Percentiles rank a stretch among this genome's conserved stretches.
phyloP scores from a whole-genome alignment of 1,140 invertebrate species.

The Neodiprion pinetum region DNA sequence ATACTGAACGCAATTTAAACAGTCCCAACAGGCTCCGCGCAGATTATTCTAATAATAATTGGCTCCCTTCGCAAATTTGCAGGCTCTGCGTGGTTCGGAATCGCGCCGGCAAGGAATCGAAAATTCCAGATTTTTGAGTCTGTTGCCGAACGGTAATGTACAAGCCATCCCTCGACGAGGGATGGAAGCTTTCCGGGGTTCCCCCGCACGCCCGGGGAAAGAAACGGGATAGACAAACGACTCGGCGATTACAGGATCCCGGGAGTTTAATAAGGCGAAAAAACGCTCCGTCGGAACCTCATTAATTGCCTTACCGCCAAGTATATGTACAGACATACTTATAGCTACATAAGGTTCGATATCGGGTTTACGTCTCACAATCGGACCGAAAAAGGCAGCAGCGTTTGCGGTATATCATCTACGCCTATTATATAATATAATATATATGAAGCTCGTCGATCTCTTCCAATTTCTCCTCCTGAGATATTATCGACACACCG shows the following conservation, averaged over 20 bases:
- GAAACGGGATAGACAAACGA: neutral
- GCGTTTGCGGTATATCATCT: too few relatives aligned
- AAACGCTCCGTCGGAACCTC: neutral
- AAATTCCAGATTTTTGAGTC: constrained; percentile 34
- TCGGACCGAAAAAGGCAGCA: too few relatives aligned
- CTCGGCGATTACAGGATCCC: neutral
- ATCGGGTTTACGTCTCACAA: too few relatives aligned
- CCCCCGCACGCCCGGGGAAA: neutral
- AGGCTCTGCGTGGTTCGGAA: constrained; percentile 15
- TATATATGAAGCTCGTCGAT: too few relatives aligned
- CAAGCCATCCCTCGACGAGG: too few relatives aligned
- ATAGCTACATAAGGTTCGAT: too few relatives aligned
- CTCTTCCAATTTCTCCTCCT: too few relatives aligned
- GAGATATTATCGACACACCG: too few relatives aligned
- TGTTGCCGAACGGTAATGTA: too few relatives aligned
- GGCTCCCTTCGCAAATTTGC: constrained; percentile 20
- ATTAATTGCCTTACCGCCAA: neutral
- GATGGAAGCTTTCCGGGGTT: too few relatives aligned
- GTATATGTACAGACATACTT: too few relatives aligned
- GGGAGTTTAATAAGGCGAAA: neutral
- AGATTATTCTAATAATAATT: constrained; percentile 59
- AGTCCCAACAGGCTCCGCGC: constrained; percentile 52
- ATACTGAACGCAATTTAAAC: constrained; percentile 53
- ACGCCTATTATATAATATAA: too few relatives aligned
- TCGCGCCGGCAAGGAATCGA: constrained; percentile 32